Percentiles rank a stretch among this genome's conserved stretches.
Evolutionary conservation across 2,113 vertebrate species (phyloP).

Genomic region (Myotis brandtii): DNA sequence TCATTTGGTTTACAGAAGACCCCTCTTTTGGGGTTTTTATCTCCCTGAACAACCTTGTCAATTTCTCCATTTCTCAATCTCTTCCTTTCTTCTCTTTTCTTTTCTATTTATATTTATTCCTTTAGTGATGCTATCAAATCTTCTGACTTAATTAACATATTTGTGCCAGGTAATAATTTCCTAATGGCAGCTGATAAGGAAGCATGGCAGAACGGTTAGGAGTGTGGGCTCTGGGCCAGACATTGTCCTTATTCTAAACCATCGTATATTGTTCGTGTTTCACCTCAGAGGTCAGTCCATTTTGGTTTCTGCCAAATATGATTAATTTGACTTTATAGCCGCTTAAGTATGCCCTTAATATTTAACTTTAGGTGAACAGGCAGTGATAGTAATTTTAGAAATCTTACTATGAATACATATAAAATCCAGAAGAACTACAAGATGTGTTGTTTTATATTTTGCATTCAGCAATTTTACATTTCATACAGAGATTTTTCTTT

Average conservation of each 20-base stretch:
- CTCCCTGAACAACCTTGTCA: neutral
- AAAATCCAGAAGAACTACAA: neutral
- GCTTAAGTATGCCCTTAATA: neutral
- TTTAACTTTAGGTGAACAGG: neutral
- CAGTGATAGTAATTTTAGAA: neutral
- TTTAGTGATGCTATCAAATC: neutral
- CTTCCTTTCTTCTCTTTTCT: neutral
- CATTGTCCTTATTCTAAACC: neutral
- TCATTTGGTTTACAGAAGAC: neutral
- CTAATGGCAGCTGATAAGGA: neutral
- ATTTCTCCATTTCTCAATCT: neutral
- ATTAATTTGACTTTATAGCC: neutral
- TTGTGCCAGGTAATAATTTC: neutral
- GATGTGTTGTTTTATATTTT: neutral
- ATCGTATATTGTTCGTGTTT: neutral
- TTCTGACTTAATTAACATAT: neutral
- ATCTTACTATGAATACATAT: neutral
- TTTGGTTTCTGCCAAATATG: neutral
- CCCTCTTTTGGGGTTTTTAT: neutral
- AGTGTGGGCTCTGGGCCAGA: neutral
- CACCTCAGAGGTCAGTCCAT: neutral
- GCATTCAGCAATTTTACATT: neutral
- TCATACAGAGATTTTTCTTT: slow-evolving; percentile 4
- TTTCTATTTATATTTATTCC: neutral
- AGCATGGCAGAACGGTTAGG: neutral